Base-by-base conservation (phyloP, 2,113 vertebrate species). In the Corvus moneduloides region DNA sequence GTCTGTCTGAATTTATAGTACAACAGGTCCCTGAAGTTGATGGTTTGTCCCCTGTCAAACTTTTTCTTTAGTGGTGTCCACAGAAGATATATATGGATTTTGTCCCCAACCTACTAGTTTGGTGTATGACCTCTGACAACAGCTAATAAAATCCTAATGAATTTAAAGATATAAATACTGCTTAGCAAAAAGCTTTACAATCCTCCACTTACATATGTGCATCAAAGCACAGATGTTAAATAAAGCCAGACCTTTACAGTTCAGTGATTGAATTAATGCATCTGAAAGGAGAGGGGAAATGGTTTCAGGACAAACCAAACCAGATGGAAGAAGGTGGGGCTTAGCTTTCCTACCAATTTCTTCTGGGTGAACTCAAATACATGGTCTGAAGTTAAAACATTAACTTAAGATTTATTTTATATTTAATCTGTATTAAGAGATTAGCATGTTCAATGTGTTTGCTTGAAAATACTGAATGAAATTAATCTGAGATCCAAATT, bases 261-360 rank as follows among this genome's bases (percentile, higher is more conserved):
- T 93, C 94, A 94, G 28, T 94, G 92, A 30, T 32, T 94, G 85
- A 90, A 92, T 83, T 69, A 93, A 86, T 71, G 51, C 26, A 11
- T 58, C 92, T 66, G 63, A 92, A 90, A 96, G 55, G 67, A 90
- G 49, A 83, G 62, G 59, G 75, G 55, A 92, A 93, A 94, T 90
- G 88, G 46, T 96, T 96, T 94, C 67, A 86, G 92, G 82, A 96
- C 82, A 94, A 95, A 91, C 44, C 84, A 94, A 94, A 84, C 58
- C 90, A 96, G 85, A 88, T 92, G 92, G 85, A 44, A 88, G 28
- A 92, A 92, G 35, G n/a, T 81, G 59, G 33, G 6, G 11, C 37
- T 37, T 87, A 85, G 41, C 28, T 93, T 73, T 82, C 33, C n/a
- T 18, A 62, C 44, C 41, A 22, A 1, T 73, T 84, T 87, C 20